phyloP scores from a whole-genome alignment of 2,113 vertebrate species.

The Nanorana parkeri region DNA sequence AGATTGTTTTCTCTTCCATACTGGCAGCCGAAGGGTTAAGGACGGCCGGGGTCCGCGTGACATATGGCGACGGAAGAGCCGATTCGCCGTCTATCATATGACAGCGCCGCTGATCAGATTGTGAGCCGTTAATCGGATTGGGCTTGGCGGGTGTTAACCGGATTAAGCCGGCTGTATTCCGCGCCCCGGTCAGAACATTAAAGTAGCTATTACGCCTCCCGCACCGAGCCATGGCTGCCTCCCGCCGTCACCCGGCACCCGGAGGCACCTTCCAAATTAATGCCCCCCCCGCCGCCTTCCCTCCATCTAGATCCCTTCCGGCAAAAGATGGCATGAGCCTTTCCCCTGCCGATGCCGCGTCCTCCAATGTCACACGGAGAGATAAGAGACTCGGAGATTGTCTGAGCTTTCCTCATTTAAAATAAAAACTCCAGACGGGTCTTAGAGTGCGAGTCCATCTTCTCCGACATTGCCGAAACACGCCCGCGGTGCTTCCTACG shows the following conservation, averaged over 20 bases:
- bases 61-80: constrained; percentile 46
- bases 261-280: constrained; percentile 37
- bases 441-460: no score
- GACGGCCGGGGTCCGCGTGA: background rate
- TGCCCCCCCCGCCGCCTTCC: constrained; percentile 51
- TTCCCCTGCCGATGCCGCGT: constrained; percentile 1
- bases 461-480: no score
- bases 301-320: background rate
- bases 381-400: constrained; percentile 33
- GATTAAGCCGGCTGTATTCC: constrained; percentile 69
- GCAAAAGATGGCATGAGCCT: constrained; percentile 7
- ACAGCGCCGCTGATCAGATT: constrained; percentile 62
- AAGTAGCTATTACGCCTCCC: constrained; percentile 53
- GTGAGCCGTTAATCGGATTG: constrained; percentile 68
- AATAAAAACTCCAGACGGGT: no score
- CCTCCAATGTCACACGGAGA: constrained; percentile 21
- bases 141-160: constrained; percentile 65
- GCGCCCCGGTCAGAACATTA: constrained; percentile 38
- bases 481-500: no score
- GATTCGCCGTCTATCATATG: constrained; percentile 13
- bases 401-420: background rate
- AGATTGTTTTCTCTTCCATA: no score
- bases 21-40: background rate
- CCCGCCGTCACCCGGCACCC: background rate
- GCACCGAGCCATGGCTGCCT: constrained; percentile 6